Percentiles rank a stretch among this genome's conserved stretches.
phyloP scores from a whole-genome alignment of 2,113 vertebrate species.

The Entelurus aequoreus region DNA sequence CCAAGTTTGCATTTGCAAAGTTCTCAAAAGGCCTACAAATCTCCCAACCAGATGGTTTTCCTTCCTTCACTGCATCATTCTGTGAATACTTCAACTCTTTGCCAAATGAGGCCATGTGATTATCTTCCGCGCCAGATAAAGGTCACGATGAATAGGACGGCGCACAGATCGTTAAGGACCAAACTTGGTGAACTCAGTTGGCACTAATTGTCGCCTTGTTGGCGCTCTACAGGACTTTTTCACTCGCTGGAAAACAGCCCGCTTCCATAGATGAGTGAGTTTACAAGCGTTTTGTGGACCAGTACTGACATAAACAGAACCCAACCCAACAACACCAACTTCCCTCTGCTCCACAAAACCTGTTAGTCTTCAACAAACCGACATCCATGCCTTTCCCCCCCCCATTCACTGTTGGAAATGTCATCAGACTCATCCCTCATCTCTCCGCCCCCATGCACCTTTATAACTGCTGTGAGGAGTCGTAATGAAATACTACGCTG shows the following conservation, averaged over 20 bases:
- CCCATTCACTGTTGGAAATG: conserved; percentile 8
- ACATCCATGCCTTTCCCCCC: conserved; percentile 20
- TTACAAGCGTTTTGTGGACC: conserved; percentile 1
- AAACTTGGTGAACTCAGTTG: neutral
- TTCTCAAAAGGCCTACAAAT: conserved; percentile 17
- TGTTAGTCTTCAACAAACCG: conserved; percentile 35
- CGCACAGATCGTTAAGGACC: neutral
- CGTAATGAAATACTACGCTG: conserved; percentile 31
- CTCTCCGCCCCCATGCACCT: conserved; percentile 12
- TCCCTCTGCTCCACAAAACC: conserved; percentile 38
- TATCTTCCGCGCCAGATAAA: conserved; percentile 6
- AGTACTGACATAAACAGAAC: conserved; percentile 8
- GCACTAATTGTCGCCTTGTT: too few species aligned
- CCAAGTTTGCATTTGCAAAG: conserved; percentile 23
- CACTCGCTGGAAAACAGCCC: neutral
- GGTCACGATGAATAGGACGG: neutral
- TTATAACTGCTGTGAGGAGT: conserved; percentile 19
- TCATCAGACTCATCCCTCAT: conserved; percentile 3
- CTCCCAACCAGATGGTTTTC: conserved; percentile 30
- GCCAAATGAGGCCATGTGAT: conserved; percentile 3
- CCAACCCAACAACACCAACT: neutral
- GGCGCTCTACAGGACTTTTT: too few species aligned
- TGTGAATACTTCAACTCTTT: conserved; percentile 10
- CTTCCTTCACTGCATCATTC: conserved; percentile 26
- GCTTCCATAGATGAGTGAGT: conserved; percentile 1